These are phyloP conservation scores for Aotus griseimembra DNA, from an alignment of 2,797 vertebrate species.

Conservation along the genomic window DNA sequence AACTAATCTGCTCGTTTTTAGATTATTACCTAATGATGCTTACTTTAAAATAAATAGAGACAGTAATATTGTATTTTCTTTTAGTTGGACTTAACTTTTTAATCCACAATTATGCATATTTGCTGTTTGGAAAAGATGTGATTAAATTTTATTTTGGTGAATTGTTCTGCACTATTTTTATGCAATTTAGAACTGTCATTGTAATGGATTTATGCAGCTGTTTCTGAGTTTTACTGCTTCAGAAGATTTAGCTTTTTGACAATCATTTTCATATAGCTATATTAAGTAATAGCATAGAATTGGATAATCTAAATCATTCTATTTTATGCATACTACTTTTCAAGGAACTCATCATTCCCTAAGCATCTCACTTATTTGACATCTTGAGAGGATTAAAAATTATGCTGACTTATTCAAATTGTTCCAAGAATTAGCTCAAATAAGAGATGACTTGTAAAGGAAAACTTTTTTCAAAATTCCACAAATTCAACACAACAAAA, in stretches of 20 bases:
- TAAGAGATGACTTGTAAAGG: background rate
- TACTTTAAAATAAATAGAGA: background rate
- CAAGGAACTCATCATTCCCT: background rate
- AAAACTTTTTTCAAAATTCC: background rate
- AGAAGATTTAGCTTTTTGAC: slow-evolving; percentile 24
- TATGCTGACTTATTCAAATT: background rate
- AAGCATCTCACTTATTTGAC: slow-evolving; percentile 26
- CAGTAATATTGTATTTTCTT: background rate
- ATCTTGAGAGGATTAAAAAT: slow-evolving; percentile 17
- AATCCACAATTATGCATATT: background rate
- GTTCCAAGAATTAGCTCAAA: slow-evolving; percentile 6
- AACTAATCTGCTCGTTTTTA: background rate
- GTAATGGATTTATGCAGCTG: background rate
- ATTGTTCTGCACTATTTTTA: background rate
- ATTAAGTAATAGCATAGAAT: slow-evolving; percentile 27
- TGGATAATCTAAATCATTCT: slow-evolving; percentile 14
- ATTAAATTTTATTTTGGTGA: background rate
- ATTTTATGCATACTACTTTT: slow-evolving; percentile 1
- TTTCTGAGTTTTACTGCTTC: background rate
- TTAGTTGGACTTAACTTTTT: background rate
- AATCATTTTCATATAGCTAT: background rate
- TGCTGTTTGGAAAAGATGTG: background rate
- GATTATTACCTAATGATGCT: background rate
- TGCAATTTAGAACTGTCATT: background rate
- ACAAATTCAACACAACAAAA: background rate